These are phyloP conservation scores for Cataglyphis hispanica DNA, from an alignment of 1,140 invertebrate species.

Conservation along the genomic window DNA sequence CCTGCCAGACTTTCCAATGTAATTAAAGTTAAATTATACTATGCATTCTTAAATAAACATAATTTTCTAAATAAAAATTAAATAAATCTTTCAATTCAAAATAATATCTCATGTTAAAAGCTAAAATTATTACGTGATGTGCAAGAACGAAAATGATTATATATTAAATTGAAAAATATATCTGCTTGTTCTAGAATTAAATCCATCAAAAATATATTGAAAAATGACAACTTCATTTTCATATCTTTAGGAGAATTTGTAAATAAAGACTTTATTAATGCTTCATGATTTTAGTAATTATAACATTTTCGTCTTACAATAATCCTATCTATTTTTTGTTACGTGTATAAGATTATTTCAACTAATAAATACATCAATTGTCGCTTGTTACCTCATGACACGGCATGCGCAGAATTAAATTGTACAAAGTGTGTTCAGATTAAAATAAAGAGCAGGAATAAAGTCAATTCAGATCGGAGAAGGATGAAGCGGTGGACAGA, in stretches of 20 bases:
- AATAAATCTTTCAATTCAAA: conserved; percentile 28
- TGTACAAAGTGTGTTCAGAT: conserved; percentile 80
- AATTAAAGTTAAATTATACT: conserved; percentile 40
- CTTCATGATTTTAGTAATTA: conserved; percentile 68
- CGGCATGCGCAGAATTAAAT: conserved; percentile 77
- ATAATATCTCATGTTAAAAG: conserved; percentile 51
- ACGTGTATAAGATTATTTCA: conserved; percentile 74
- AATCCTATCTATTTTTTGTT: conserved; percentile 75
- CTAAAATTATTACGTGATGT: conserved; percentile 49
- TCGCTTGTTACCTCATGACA: conserved; percentile 77
- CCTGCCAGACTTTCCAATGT: conserved; percentile 15
- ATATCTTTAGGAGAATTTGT: conserved; percentile 69
- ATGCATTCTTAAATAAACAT: conserved; percentile 31
- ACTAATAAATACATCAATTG: conserved; percentile 81
- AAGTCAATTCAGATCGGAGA: conserved; percentile 83
- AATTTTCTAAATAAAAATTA: conserved; percentile 52
- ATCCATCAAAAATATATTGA: conserved; percentile 59
- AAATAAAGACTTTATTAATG: conserved; percentile 77
- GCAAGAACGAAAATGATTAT: conserved; percentile 56
- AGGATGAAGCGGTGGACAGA: conserved; percentile 83
- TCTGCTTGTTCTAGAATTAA: conserved; percentile 57
- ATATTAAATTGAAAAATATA: conserved; percentile 13
- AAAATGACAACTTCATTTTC: conserved; percentile 65
- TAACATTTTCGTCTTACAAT: conserved; percentile 76
- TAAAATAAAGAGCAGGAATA: conserved; percentile 83